These are phyloP conservation scores for Agriotes lineatus DNA, from an alignment of 2,888 invertebrate genomes.

Conservation along the genomic window DNA sequence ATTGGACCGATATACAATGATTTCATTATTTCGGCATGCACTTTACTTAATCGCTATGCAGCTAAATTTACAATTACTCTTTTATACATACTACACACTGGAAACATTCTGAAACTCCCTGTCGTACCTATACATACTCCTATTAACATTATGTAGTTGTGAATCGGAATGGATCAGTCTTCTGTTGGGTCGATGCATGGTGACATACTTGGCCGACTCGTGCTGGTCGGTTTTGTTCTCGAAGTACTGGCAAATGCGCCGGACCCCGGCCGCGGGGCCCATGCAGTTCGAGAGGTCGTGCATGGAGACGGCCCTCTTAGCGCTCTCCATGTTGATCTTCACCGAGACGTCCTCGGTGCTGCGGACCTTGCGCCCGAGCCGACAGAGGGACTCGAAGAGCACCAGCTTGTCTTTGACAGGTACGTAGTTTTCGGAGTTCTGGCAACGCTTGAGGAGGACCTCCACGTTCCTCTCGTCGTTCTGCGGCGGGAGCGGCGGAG, in stretches of 20 bases:
- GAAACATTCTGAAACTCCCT: conserved; percentile 10
- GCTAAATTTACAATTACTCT: not conserved
- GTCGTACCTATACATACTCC: conserved; percentile 8
- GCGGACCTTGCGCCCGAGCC: conserved; percentile 72
- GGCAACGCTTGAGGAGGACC: conserved; percentile 68
- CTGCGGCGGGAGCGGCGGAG: conserved; percentile 2
- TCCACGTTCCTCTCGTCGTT: conserved; percentile 58
- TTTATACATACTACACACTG: not conserved
- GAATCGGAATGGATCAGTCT: conserved; percentile 53
- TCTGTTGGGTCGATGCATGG: conserved; percentile 39
- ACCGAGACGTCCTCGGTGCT: conserved; percentile 74
- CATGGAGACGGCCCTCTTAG: conserved; percentile 75
- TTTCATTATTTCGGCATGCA: too few species aligned
- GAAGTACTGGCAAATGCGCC: conserved; percentile 79
- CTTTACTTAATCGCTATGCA: not conserved
- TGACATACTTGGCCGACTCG: conserved; percentile 27
- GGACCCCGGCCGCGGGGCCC: conserved; percentile 68
- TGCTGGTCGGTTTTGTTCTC: conserved; percentile 67
- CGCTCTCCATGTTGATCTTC: conserved; percentile 63
- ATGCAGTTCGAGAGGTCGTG: conserved; percentile 72
- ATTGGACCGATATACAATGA: too few species aligned
- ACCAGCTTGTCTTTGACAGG: conserved; percentile 79
- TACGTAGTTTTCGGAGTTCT: conserved; percentile 74
- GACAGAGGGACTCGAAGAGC: conserved; percentile 77
- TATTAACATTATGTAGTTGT: conserved; percentile 45